Conservation (phyloP, 2,888 invertebrate genomes). For the Ceramica pisi region DNA sequence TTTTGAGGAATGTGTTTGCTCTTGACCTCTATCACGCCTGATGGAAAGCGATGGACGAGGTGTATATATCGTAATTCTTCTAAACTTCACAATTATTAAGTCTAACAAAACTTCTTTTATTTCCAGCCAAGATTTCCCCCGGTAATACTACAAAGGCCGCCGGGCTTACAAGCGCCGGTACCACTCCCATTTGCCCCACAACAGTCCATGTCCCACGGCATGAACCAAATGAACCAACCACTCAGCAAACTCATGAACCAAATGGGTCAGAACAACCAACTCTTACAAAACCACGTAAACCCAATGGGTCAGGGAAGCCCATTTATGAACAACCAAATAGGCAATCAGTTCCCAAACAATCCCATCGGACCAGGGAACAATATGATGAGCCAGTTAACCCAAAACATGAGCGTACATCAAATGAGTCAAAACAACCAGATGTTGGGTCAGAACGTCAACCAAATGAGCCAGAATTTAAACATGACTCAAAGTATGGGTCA, state of each 20-base stretch:
- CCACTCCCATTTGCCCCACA: conserved; percentile 85
- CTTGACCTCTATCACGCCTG: too few relatives aligned
- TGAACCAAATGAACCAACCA: conserved; percentile 79
- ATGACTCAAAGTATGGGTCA: conserved; percentile 66
- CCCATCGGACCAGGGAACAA: conserved; percentile 67
- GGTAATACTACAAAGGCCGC: conserved; percentile 86
- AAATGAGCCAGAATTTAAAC: conserved; percentile 75
- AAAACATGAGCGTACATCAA: conserved; percentile 64
- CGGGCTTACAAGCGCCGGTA: conserved; percentile 84
- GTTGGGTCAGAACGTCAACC: conserved; percentile 71
- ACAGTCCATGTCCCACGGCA: conserved; percentile 76
- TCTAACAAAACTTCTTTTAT: neutral
- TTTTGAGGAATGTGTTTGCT: too few relatives aligned
- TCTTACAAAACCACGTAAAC: conserved; percentile 71
- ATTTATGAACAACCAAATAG: conserved; percentile 73
- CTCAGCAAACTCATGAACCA: conserved; percentile 78
- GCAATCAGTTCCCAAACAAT: conserved; percentile 61
- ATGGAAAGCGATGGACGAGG: too few relatives aligned
- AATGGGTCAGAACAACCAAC: conserved; percentile 70
- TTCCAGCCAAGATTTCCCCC: conserved; percentile 87
- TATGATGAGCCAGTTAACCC: conserved; percentile 67
- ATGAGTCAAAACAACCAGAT: conserved; percentile 74
- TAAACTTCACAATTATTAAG: too few relatives aligned
- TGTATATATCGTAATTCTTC: too few relatives aligned
- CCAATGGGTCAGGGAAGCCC: conserved; percentile 64